Evolutionary conservation across 2,888 invertebrate genomes (phyloP), one percentile per base, ranked within the genome.

Genomic region (Thera obeliscata): DNA sequence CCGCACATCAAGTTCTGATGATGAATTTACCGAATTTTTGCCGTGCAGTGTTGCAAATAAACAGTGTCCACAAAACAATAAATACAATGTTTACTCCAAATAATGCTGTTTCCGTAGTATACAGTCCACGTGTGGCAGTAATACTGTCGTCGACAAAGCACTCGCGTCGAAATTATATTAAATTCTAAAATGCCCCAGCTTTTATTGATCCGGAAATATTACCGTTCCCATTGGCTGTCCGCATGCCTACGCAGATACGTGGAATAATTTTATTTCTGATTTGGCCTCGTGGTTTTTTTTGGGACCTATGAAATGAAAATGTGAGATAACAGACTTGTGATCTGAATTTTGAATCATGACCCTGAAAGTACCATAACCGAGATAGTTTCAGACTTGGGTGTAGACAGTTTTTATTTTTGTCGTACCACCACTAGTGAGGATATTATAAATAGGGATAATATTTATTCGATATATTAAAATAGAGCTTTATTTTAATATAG

Each of bases 201-300:
- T 69, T 69, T 69, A 69, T 69, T 61, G 69, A 63, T 69, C 66
- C 69, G 69, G 69, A 69, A 69, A 69, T 69, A 63, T 48, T 63
- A 66, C 52, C 43, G 49, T 46, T 56, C 64, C 48, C 55, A 65
- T 60, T 66, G 66, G 69, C 69, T 63, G 58, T 54, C 52, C 59
- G 59, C 62, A 66, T 65, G 65, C 65, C 65, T 69, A 63, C 66
- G 66, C 56, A 60, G 56, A 69, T 69, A 66, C 69, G 63, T 57
- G 48, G 36, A 63, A 66, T 69, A 48, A 22, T 69, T 68, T 69
- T 69, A 69, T 69, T n/a, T 62, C 63, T 43, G n/a, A 52, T 11
- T 8, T 33, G 67, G 22, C 72, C 72, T 74, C 66, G 72, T 67
- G 52, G 8, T 67, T 67, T 61, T 66, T 60, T 64, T 67, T 69